Evolutionary conservation across 2,888 invertebrate species (phyloP), one percentile per base, ranked within the genome.

Genomic region (Drosophila eohydei): DNA sequence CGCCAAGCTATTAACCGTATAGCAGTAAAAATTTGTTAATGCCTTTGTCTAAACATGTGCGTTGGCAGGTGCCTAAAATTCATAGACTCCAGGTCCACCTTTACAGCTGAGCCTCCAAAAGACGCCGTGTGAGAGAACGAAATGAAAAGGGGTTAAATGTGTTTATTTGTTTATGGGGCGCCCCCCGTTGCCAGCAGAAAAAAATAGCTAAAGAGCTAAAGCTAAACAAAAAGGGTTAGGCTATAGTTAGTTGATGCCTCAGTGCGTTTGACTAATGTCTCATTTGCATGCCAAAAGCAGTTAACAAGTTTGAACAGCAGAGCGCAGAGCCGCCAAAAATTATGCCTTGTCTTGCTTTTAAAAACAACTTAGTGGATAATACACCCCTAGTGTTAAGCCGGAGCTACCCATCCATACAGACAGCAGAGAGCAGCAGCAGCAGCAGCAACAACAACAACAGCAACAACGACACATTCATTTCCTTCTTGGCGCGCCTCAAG

Each of bases 1-100:
- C 90, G 84, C 88, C 86, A 90, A 81, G 87, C 90, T 73, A 89
- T 90, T 86, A 84, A 90, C 73, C 68, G 74, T 76, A 83, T 75
- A 80, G 89, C 83, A 81, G 83, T 90, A 90, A 91, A 90, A 88
- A 90, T 87, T 90, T 91, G 91, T 91, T 91, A 90, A 90, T 91
- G 85, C 76, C 79, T 81, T 84, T 81, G 83, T 88, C 83, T 79
- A 80, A 88, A 69, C 88, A 76, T 82, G 71, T 84, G 77, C 83
- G 83, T 85, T 65, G 81, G 84, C 86, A 88, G 84, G 89, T 81
- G 79, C 43, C 77, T 58, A 21, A 61, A 65, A 57, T 63, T 48
- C 58, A 71, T 71, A 71, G 71, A 63, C 44, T 52, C 26, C 34
- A 46, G 54, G 26, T 34, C n/a, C 26, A 52, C 30, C 46, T 43